phyloP scores from a whole-genome alignment of 1,140 invertebrate genomes.

The Polypedilum pembai region DNA sequence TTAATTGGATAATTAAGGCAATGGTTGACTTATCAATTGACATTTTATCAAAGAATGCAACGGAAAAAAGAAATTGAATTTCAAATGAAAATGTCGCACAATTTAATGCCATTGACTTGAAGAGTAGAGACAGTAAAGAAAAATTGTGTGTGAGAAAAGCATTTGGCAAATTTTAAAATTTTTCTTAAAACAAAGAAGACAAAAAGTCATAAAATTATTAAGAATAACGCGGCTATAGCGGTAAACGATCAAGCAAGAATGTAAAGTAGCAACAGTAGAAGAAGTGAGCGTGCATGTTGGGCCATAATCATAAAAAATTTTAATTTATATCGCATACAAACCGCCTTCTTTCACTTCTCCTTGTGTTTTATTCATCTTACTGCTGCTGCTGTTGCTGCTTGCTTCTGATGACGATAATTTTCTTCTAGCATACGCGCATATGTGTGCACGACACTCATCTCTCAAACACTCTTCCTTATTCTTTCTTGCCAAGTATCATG shows the following conservation, averaged over 20 bases:
- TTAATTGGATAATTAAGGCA: slow-evolving; percentile 25
- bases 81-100: slow-evolving; percentile 22
- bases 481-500: not conserved
- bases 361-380: too few relatives aligned
- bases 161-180: not conserved
- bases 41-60: slow-evolving; percentile 21
- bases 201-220: not conserved
- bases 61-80: not conserved
- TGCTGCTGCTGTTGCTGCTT: not conserved
- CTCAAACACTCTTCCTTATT: not conserved
- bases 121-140: not conserved
- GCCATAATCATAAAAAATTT: slow-evolving; percentile 1
- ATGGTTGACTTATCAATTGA: slow-evolving; percentile 20
- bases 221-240: not conserved
- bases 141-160: not conserved
- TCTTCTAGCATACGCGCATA: not conserved
- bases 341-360: not conserved
- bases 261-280: not conserved
- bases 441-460: slow-evolving; percentile 8
- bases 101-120: not conserved
- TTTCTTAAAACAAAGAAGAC: not conserved
- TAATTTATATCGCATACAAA: not conserved
- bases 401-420: not conserved
- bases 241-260: not conserved
- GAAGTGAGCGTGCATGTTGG: not conserved